Conservation (phyloP, 2,113 vertebrate genomes). For the Siniperca chuatsi region DNA sequence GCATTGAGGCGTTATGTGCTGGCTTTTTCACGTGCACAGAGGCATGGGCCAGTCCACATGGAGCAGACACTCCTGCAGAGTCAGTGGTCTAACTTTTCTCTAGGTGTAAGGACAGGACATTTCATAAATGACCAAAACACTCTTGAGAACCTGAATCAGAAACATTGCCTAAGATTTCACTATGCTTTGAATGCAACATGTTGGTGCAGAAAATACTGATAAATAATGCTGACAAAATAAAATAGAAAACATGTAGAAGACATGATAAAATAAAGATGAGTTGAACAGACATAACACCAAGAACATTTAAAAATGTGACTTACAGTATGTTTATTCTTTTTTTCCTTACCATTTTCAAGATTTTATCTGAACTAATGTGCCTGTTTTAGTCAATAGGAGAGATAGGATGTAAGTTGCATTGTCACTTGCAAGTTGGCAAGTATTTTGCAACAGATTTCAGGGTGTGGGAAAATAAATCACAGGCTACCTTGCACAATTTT, state of each 20-base stretch:
- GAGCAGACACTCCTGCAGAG: slow-evolving; percentile 18
- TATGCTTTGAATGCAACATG: not conserved
- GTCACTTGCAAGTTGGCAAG: slow-evolving; percentile 16
- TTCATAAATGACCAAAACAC: slow-evolving; percentile 35
- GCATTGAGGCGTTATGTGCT: slow-evolving; percentile 17
- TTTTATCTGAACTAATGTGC: not conserved
- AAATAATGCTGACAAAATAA: not conserved
- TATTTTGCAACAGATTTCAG: slow-evolving; percentile 46
- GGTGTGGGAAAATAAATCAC: slow-evolving; percentile 55
- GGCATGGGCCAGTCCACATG: slow-evolving; percentile 16
- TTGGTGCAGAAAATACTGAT: not conserved
- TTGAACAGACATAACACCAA: not conserved
- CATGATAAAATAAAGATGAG: not conserved
- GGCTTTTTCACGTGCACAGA: slow-evolving; percentile 42
- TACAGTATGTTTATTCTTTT: not conserved
- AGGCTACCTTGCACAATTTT: slow-evolving; percentile 42
- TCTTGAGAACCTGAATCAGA: slow-evolving; percentile 9
- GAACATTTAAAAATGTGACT: too few relatives aligned
- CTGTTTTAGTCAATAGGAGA: not conserved
- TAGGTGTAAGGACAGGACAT: not conserved
- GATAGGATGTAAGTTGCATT: not conserved
- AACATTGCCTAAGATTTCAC: not conserved
- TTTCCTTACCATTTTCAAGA: not conserved
- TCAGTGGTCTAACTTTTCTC: not conserved
- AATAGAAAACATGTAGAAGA: not conserved